Conservation (phyloP, 2,888 invertebrate genomes). For the Electrophaes corylata region DNA sequence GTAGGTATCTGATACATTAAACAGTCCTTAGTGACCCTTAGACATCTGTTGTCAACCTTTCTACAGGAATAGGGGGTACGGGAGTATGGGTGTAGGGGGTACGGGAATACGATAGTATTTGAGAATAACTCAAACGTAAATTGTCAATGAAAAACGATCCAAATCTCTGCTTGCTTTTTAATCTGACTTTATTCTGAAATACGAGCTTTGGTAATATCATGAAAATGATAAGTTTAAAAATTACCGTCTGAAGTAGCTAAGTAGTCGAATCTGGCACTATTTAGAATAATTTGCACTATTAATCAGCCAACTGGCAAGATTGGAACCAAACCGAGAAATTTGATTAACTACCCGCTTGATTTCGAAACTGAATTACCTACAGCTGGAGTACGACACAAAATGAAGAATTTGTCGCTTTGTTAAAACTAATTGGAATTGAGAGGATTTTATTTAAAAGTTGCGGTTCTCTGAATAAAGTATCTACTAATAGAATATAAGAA, state of each 20-base stretch:
- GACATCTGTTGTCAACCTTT: no score
- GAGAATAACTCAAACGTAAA: no score
- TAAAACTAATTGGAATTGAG: slow-evolving; percentile 17
- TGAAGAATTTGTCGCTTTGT: slow-evolving; percentile 30
- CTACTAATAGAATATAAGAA: no score
- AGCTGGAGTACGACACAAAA: slow-evolving; percentile 30
- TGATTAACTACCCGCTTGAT: slow-evolving; percentile 40
- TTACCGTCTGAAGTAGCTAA: neutral
- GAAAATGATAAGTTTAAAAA: neutral
- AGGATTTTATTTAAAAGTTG: neutral
- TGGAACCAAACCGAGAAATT: slow-evolving; percentile 41
- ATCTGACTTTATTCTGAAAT: neutral
- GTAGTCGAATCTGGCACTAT: slow-evolving; percentile 10
- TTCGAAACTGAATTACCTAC: slow-evolving; percentile 40
- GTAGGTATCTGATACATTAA: no score
- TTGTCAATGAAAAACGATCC: no score
- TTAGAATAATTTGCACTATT: slow-evolving; percentile 39
- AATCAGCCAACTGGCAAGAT: slow-evolving; percentile 35
- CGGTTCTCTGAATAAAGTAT: neutral
- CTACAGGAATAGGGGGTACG: no score
- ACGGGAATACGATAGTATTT: no score
- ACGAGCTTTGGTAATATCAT: no score
- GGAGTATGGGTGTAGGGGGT: no score
- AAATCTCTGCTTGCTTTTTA: no score
- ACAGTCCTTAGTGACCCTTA: no score